Base-by-base conservation (phyloP, 2,797 vertebrate genomes). In the Tenualosa thibaudeaui region DNA sequence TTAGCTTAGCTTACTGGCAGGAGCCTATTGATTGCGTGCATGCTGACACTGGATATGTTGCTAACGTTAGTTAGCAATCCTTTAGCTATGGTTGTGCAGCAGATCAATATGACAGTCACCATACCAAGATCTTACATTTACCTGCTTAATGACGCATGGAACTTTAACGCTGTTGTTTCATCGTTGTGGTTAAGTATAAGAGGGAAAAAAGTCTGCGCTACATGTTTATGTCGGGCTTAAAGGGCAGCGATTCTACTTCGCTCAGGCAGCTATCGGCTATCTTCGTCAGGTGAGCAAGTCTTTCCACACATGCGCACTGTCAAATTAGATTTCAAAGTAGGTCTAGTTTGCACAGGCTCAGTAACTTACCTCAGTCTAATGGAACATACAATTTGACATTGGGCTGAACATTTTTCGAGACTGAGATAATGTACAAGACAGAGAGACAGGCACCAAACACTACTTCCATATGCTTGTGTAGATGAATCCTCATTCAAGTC, bases 201-300 rank as follows among this genome's bases (percentile, higher is more conserved):
- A 5, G 37, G 37, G 46, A 78, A 24, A 9, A 9, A 62, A 62
- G 1, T 62, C 58, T 62, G 58, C 22, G n/a, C n/a, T 62, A 62
- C 58, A 62, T 78, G 71, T 43, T 78, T 43, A 78, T 40, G 15
- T 71, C 68, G 37, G 68, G 15, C 15, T 71, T 71, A 71, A 71
- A 71, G 68, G 68, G 68, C 68, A 78, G 40, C 37, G 7, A 40
- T 46, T 46, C 40, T 19, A 78, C 37, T 78, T 78, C 17, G 71
- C 40, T 78, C 6, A 1, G 8, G 71, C 40, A 17, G 43, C 13
- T 19, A 78, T 7, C 40, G 17, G 46, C 71, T 40, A 78, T 78
- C 71, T 78, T 78, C 71, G 71, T 78, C 71, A 78, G 71, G 71
- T 78, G 71, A 78, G 40, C 68, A 75, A 17, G 17, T 75, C 40